Percentiles rank a stretch among this genome's conserved stretches.
Evolutionary conservation across 2,113 vertebrate genomes (phyloP).

Genomic region (Megaceryle torquata): DNA sequence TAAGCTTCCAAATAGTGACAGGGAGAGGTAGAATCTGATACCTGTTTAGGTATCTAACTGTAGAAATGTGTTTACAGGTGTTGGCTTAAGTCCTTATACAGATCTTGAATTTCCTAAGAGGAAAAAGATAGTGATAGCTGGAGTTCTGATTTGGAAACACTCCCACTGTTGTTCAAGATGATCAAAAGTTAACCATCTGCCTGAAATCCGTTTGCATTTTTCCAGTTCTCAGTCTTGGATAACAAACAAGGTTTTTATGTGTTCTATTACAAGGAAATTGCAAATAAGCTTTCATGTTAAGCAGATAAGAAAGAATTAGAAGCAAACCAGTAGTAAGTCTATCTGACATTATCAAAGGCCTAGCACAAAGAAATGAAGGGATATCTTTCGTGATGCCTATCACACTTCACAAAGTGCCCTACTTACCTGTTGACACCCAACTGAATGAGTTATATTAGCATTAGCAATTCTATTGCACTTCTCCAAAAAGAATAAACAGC

Average conservation of each 20-base stretch:
- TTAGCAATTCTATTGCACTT: not conserved
- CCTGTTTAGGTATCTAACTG: not conserved
- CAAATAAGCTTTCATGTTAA: not conserved
- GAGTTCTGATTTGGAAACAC: not conserved
- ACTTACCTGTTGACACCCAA: not conserved
- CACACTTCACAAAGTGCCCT: not conserved
- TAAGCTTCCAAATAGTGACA: not conserved
- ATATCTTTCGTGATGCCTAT: not conserved
- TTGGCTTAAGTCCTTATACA: not conserved
- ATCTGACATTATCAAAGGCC: not conserved
- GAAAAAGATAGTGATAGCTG: not conserved
- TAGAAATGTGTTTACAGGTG: not conserved
- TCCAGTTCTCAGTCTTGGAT: not conserved
- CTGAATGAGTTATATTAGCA: not conserved
- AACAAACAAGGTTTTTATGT: not conserved
- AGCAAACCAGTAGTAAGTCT: not conserved
- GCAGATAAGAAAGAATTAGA: not conserved
- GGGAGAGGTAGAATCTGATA: not conserved
- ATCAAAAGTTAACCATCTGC: not conserved
- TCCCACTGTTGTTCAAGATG: not conserved
- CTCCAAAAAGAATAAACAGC: not conserved
- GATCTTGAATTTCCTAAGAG: not conserved
- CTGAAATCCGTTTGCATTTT: not conserved
- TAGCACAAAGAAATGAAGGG: not conserved
- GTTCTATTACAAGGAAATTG: not conserved